Conservation (phyloP, 2,797 vertebrate genomes). For the Thunnus albacares region DNA sequence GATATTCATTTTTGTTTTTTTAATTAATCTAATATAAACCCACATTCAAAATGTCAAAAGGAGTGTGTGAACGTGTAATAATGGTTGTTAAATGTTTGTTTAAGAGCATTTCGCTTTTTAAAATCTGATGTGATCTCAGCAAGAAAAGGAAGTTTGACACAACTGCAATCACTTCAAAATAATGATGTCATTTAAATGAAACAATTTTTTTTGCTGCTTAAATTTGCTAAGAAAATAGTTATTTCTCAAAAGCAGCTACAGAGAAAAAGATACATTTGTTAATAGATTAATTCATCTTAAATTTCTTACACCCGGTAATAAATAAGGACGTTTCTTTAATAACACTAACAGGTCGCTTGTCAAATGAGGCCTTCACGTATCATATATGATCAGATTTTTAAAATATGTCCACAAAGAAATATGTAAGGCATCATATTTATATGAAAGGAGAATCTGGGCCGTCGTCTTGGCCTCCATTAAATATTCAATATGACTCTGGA, state of each 20-base stretch:
- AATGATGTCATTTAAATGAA: neutral
- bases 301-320: neutral
- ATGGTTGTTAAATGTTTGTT: neutral
- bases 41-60: neutral
- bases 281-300: neutral
- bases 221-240: neutral
- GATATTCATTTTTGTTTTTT: neutral
- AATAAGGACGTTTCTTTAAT: slow-evolving; percentile 8
- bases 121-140: neutral
- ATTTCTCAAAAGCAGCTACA: neutral
- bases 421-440: slow-evolving; percentile 13
- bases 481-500: slow-evolving; percentile 5
- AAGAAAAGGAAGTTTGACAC: slow-evolving; percentile 1
- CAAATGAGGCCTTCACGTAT: slow-evolving; percentile 28
- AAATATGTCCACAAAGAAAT: slow-evolving; percentile 11
- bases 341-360: slow-evolving; percentile 62
- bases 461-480: slow-evolving; percentile 31
- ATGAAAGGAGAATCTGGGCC: slow-evolving; percentile 22
- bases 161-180: neutral
- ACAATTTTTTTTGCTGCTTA: neutral
- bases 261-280: neutral
- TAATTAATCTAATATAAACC: neutral
- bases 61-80: neutral
- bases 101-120: slow-evolving; percentile 4
- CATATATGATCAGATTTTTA: neutral